Conservation (phyloP, 2,888 invertebrate genomes). For the Tanaodytes sp. region DNA sequence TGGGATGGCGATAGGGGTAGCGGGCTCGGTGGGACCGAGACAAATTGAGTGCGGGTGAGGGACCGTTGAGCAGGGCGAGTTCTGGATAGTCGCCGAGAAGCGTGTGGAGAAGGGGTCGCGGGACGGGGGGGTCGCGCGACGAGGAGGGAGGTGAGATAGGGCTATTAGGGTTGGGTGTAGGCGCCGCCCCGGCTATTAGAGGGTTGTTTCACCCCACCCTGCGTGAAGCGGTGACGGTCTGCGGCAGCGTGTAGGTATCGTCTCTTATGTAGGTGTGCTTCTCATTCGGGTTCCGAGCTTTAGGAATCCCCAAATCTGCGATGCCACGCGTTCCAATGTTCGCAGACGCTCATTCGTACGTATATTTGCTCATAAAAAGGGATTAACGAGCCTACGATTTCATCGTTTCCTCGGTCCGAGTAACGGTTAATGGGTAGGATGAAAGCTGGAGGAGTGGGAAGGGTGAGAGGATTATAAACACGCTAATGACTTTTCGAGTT, state of each 20-base stretch:
- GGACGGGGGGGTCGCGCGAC: slow-evolving; percentile 24
- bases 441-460: too few relatives aligned
- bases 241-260: slow-evolving; percentile 48
- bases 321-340: slow-evolving; percentile 23
- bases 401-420: slow-evolving; percentile 1
- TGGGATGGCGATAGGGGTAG: slow-evolving; percentile 14
- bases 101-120: slow-evolving; percentile 57
- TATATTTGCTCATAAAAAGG: too few relatives aligned
- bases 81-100: slow-evolving; percentile 54
- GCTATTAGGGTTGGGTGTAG: slow-evolving; percentile 72
- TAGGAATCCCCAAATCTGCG: slow-evolving; percentile 33
- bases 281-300: slow-evolving; percentile 41
- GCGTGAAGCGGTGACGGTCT: slow-evolving; percentile 44
- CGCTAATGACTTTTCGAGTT: slow-evolving; percentile 36
- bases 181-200: slow-evolving; percentile 73
- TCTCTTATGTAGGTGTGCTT: slow-evolving; percentile 45
- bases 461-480: too few relatives aligned
- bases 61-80: slow-evolving; percentile 55
- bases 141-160: slow-evolving; percentile 69
- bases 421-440: too few relatives aligned
- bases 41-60: slow-evolving; percentile 52
- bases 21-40: slow-evolving; percentile 46
- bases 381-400: background rate
- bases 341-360: background rate
- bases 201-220: slow-evolving; percentile 69